Evolutionary conservation across 2,797 vertebrate genomes (phyloP), one percentile per base, ranked within the genome.

Genomic region (Lutjanus argentimaculatus): DNA sequence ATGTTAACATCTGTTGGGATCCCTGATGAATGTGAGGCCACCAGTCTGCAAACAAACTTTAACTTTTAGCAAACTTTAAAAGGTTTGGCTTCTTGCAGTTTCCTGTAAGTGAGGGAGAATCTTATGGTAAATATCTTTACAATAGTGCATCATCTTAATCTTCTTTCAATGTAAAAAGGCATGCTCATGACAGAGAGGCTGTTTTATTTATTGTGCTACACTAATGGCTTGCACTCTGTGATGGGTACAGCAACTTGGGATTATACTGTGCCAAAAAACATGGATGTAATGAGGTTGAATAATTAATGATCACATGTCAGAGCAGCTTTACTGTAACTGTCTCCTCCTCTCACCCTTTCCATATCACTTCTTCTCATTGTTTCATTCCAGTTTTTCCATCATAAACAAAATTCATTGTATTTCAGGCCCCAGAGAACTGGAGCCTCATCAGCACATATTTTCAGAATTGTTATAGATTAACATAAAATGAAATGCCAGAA

Each of bases 261-360:
- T 75, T 73, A 63, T 62, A 56, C 21, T 63, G 65, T 46, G 48
- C 13, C 48, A 53, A 75, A 63, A 68, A 69, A 77, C 13, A 67
- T 46, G 15, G 15, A 76, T 69, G 62, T 58, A 86, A 89, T 88
- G 82, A 84, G 64, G 61, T 45, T 85, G 56, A 89, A 92, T 91
- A 82, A 89, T 91, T 92, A 72, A 91, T 88, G 75, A 80, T 79
- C 62, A 58, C 64, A 75, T 71, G 67, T 80, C 84, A 83, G 79
- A 85, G 67, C 66, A 49, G 55, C 67, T 87, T 75, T 59, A 69
- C 59, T 72, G 77, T 79, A 77, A 84, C 77, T 13, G 5, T 13
- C 10, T 30, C 22, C 10, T 62, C 45, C n/a, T 61, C 45, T 66
- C 42, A 45, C 16, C 11, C 22, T 57, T 79, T 42, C 8, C 67